Evolutionary conservation across 64 coral and sea anemone species (phyloP).

Genomic region (Anthopleura sola): DNA sequence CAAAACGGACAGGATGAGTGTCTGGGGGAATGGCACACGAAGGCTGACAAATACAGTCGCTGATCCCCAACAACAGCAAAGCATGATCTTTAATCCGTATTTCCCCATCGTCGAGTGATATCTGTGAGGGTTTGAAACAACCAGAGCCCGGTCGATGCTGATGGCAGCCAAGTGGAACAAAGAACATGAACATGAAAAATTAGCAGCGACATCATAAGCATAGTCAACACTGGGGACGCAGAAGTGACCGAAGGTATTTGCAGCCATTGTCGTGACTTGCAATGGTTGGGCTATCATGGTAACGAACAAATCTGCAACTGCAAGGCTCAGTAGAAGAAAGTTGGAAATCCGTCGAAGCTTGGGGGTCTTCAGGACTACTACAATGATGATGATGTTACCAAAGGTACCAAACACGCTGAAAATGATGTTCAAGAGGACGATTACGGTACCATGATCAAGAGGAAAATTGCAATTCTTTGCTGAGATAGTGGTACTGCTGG

Average conservation of each 20-base stretch:
- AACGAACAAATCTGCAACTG: slow-evolving; percentile 38
- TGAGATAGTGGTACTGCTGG: neutral
- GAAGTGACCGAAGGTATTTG: slow-evolving; percentile 11
- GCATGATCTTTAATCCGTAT: slow-evolving; percentile 26
- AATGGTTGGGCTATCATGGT: slow-evolving; percentile 22
- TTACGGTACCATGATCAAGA: neutral
- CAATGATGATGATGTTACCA: slow-evolving; percentile 23
- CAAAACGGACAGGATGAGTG: neutral
- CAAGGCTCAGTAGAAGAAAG: slow-evolving; percentile 41
- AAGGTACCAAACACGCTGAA: slow-evolving; percentile 24
- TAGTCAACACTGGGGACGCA: slow-evolving; percentile 30
- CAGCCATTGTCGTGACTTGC: slow-evolving; percentile 1
- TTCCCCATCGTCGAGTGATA: slow-evolving; percentile 20
- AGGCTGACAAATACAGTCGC: neutral
- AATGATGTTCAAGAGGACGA: slow-evolving; percentile 8
- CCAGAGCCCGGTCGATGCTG: slow-evolving; percentile 25
- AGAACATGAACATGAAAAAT: slow-evolving; percentile 29
- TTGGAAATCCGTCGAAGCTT: slow-evolving; percentile 36
- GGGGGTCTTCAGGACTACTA: slow-evolving; percentile 1
- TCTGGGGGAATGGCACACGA: slow-evolving; percentile 19
- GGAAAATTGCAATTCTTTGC: neutral
- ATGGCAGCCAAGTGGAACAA: slow-evolving; percentile 39
- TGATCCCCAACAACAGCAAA: slow-evolving; percentile 8
- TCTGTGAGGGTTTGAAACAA: slow-evolving; percentile 15
- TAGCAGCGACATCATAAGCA: slow-evolving; percentile 21